Conservation (phyloP, 2,113 vertebrate genomes). For the Turdus rufiventris region DNA sequence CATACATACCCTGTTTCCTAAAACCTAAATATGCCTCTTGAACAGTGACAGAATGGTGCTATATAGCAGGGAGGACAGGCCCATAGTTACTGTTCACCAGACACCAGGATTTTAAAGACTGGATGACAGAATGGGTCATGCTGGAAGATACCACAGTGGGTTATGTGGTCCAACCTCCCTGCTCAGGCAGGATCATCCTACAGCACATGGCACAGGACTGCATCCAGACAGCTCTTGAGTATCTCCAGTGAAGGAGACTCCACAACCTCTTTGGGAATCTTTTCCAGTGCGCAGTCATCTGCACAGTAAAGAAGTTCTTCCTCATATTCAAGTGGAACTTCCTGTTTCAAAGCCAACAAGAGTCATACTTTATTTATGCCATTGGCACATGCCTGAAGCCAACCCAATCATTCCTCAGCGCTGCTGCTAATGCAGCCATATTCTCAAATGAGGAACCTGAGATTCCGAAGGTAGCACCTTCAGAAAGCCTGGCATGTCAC, state of each 20-base stretch:
- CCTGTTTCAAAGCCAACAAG: not conserved
- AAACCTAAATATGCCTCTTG: not conserved
- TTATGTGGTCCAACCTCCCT: not conserved
- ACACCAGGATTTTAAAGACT: not conserved
- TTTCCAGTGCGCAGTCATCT: not conserved
- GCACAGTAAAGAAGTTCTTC: not conserved
- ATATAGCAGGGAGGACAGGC: not conserved
- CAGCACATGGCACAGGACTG: not conserved
- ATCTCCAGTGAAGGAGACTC: not conserved
- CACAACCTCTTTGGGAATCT: not conserved
- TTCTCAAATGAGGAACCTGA: not conserved
- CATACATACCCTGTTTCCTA: not conserved
- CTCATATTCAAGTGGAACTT: not conserved
- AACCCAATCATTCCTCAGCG: not conserved
- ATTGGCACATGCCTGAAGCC: not conserved
- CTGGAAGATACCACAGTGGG: not conserved
- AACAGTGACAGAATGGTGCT: accelerated
- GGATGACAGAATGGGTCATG: not conserved
- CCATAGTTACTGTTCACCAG: not conserved
- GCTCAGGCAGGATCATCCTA: not conserved
- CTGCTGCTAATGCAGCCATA: not conserved
- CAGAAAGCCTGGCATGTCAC: accelerated
- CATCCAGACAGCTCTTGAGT: not conserved
- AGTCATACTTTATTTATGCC: not conserved
- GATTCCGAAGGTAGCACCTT: not conserved